Evolutionary conservation across 2,888 invertebrate species (phyloP), one percentile per base, ranked within the genome.

Genomic region (Clunio marinus): DNA sequence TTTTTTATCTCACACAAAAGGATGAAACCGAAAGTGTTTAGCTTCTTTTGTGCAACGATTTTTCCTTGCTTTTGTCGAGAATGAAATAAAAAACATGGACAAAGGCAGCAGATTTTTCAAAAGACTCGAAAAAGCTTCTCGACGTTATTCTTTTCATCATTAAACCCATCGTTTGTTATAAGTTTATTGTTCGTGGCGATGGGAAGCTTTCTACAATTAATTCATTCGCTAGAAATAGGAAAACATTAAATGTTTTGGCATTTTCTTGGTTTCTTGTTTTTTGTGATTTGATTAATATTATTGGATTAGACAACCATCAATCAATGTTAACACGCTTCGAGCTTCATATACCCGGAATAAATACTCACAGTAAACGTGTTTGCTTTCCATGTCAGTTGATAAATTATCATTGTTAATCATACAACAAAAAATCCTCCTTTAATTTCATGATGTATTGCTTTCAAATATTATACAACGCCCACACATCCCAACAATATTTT

Each of bases 231-330:
- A 8, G 35, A 32, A 32, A 32, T 32, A 13, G 13, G 51, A 51
- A 51, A 51, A 22, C 51, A 51, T 51, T 45, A 45, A 45, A 45
- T 45, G 45, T 45, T 45, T 51, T 22, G 51, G 51, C 51, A 22
- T 51, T 51, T 51, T 51, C 20, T 17, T 17, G 17, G 17, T 27
- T 15, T 4, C 32, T 32, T 32, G 4, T 32, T 32, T 4, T 4
- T 4, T 32, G 32, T 4, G 5, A 32, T 27, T 27, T 57, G 57
- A 57, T 57, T 57, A 57, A 57, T 57, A 57, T n/a, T 1, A 27
- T 57, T 57, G 57, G 57, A 57, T 57, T 57, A 57, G 57, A 57
- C 57, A 57, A 57, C 20, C 25, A 57, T 57, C 57, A 57, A 57
- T 57, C 57, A 57, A 57, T 57, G n/a, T n/a, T n/a, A n/a, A n/a